Base-by-base conservation (phyloP, 1,140 invertebrate species). In the Phocides pigmalion region DNA sequence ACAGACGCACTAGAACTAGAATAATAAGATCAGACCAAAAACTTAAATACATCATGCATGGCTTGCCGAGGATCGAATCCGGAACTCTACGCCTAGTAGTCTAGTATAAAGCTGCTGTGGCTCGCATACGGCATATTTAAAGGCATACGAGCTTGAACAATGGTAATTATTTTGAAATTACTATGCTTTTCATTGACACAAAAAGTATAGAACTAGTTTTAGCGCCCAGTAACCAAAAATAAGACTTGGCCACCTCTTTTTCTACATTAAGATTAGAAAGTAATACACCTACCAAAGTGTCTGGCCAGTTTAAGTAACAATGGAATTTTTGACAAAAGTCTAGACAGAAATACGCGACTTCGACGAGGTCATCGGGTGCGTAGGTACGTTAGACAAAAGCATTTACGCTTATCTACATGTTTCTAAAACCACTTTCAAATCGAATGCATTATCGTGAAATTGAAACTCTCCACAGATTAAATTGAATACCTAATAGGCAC, bases 261-360 rank as follows among this genome's bases (percentile, higher is more conserved):
- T 19, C 56, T 59, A 28, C n/a, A 47, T 47, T 37, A 47, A 59
- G 28, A 59, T 47, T 47, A 19, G 56, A 59, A 59, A 59, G 56
- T 47, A 47, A 47, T 61, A 53, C n/a, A 37, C 32, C 19, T 41
- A 54, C 35, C 37, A 22, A 37, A 61, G 3, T 19, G n/a, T 61
- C 28, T 37, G 44, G 56, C 15, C 42, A 46, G 54, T 46, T 58
- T 46, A 46, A 32, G 41, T 9, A 49, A 61, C 56, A 61, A 61
- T 61, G 28, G 56, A 61, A 20, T 49, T 47, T 15, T 46, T 32
- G 44, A 61, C 56, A 61, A 61, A 61, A 61, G 56, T 61, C 42
- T 61, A 61, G 56, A 61, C 56, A 49, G 42, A 49, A 47, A 59
- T 35, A 44, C 41, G 53, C 39, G 41, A 14, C 42, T 61, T 49